Evolutionary conservation across 2,888 invertebrate genomes (phyloP), one percentile per base, ranked within the genome.

Genomic region (Acrocyrtus sp.): DNA sequence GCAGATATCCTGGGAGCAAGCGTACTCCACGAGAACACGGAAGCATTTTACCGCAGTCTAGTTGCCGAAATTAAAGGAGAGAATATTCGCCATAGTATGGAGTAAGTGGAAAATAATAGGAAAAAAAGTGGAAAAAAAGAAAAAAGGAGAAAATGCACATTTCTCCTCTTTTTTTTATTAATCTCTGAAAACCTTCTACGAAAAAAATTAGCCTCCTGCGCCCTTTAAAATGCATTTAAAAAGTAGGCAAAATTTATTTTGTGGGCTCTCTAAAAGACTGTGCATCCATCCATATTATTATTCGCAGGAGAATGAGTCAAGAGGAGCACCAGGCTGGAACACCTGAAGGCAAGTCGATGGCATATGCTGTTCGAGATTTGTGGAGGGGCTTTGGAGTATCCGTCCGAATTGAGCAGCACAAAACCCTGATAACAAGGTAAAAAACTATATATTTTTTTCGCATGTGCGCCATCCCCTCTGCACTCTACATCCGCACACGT

Each of bases 351-450:
- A 74, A 72, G 54, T 70, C 74, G 26, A 80, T 81, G 81, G 80
- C 79, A 19, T 78, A 72, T 56, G 81, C 80, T 1, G 76, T 81
- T 41, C 72, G 81, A 47, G 81, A 81, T 68, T 68, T 79, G 65
- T 81, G 81, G 81, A 57, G 80, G 72, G 76, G 76, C 47, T 81
- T 77, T 51, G 81, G 81, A n/a, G 60, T 81, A 21, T 80, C 80
- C 50, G 81, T 81, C 26, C 73, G 81, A 21, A 72, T 78, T 54
- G 80, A 81, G 65, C 78, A 79, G 45, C 79, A 81, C 67, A 81
- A 81, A 79, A 74, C 80, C 50, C 60, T 78, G 53, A 63, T 81
- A 54, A 81, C 81, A 76, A 81, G 72, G 79, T 80, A 70, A 68
- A 61, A 12, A n/a, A 24, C 19, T 19, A 34, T 39, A 26, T 47